Conservation (phyloP, 2,113 vertebrate species). For the Hyaena hyaena region DNA sequence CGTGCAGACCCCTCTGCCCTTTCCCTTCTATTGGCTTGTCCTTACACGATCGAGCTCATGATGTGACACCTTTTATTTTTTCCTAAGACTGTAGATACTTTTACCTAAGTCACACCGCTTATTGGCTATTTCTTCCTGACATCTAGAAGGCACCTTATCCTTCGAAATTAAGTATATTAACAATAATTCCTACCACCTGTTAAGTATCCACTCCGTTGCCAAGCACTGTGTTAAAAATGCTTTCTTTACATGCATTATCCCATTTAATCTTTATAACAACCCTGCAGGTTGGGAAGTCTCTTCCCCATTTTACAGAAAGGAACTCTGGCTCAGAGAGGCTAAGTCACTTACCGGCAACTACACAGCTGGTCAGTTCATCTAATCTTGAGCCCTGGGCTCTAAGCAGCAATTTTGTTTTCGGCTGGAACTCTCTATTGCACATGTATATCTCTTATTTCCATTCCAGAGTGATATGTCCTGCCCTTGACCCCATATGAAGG, state of each 20-base stretch:
- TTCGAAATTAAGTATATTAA: neutral
- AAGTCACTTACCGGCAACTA: neutral
- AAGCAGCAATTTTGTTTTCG: neutral
- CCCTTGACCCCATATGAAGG: neutral
- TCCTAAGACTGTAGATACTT: neutral
- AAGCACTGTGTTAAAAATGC: neutral
- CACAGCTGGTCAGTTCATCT: neutral
- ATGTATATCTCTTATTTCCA: neutral
- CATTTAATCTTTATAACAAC: neutral
- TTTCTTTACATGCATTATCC: neutral
- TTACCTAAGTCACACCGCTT: neutral
- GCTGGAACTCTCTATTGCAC: neutral
- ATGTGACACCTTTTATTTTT: neutral
- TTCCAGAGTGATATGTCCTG: neutral
- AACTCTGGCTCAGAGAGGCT: constrained; percentile 8
- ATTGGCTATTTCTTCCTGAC: neutral
- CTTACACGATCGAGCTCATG: neutral
- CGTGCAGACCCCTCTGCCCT: too few relatives aligned
- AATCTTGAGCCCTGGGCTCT: neutral
- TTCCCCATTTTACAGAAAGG: neutral
- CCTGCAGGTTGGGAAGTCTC: neutral
- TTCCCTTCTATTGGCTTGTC: neutral
- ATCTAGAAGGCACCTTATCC: neutral
- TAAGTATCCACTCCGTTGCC: neutral
- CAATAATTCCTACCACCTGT: neutral